Evolutionary conservation across 2,113 vertebrate species (phyloP).

Genomic region (Arenaria interpres): DNA sequence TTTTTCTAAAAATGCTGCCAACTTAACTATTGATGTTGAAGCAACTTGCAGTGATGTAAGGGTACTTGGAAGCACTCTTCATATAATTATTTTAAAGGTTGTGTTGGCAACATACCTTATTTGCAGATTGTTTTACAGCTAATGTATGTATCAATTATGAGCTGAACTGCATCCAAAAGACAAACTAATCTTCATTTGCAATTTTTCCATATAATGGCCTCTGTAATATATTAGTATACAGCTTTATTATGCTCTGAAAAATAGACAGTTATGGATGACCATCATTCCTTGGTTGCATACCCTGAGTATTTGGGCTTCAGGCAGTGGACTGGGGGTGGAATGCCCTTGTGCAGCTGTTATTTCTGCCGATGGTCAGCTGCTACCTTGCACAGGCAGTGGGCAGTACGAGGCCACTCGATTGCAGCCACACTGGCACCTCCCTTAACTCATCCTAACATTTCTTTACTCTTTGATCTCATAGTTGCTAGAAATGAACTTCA

Average conservation of each 20-base stretch:
- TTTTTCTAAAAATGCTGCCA: not conserved
- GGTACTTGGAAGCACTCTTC: conserved; percentile 12
- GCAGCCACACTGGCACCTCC: not conserved
- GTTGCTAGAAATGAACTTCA: not conserved
- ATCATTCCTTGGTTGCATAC: not conserved
- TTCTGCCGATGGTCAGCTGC: not conserved
- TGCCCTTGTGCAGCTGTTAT: not conserved
- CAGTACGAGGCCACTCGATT: not conserved
- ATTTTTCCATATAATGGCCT: not conserved
- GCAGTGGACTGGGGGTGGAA: not conserved
- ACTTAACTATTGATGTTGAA: not conserved
- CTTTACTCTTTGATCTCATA: not conserved
- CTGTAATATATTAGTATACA: not conserved
- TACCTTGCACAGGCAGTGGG: fast-evolving
- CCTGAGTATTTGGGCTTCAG: not conserved
- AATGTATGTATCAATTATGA: not conserved
- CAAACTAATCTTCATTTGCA: not conserved
- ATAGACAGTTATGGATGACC: not conserved
- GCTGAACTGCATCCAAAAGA: not conserved
- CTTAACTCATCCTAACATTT: not conserved
- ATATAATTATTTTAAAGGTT: conserved; percentile 20
- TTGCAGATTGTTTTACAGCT: not conserved
- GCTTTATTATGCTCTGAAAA: not conserved
- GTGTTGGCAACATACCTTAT: not conserved
- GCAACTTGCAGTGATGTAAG: not conserved